Conservation (phyloP, 2,888 invertebrate genomes). For the Smittia aterrima region DNA sequence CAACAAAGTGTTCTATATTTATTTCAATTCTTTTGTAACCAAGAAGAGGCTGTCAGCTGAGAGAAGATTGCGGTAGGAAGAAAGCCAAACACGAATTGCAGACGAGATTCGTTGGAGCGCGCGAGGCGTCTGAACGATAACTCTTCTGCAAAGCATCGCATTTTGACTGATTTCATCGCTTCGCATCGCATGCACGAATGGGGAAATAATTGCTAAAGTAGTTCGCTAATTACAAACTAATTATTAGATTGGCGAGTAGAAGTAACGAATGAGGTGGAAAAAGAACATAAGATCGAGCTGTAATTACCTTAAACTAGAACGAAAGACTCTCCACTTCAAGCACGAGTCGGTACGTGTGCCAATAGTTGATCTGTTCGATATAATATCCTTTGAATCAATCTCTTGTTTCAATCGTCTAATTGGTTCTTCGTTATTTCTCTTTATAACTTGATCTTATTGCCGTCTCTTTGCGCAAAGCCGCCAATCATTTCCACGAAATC, state of each 20-base stretch:
- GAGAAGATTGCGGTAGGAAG: neutral
- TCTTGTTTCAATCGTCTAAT: neutral
- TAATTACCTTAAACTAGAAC: constrained; percentile 36
- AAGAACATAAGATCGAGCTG: neutral
- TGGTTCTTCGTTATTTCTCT: neutral
- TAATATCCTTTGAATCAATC: constrained; percentile 25
- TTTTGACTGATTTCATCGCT: constrained; percentile 14
- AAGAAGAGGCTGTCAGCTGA: neutral
- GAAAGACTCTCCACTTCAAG: neutral
- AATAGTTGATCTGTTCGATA: neutral
- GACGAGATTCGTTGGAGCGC: constrained; percentile 28
- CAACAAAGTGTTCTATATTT: constrained; percentile 35
- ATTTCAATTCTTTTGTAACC: neutral
- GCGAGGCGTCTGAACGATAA: neutral
- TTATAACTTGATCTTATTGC: neutral
- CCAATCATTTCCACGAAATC: neutral
- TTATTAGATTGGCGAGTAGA: neutral
- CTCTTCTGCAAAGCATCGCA: neutral
- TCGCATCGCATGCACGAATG: neutral
- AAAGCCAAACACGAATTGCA: neutral
- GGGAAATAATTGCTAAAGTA: constrained; percentile 8
- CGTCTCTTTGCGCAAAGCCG: neutral
- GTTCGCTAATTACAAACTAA: constrained; percentile 32
- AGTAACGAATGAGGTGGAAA: neutral
- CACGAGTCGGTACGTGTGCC: constrained; percentile 29